phyloP scores from a whole-genome alignment of 2,888 invertebrate genomes.

The Drosophila picticornis region DNA sequence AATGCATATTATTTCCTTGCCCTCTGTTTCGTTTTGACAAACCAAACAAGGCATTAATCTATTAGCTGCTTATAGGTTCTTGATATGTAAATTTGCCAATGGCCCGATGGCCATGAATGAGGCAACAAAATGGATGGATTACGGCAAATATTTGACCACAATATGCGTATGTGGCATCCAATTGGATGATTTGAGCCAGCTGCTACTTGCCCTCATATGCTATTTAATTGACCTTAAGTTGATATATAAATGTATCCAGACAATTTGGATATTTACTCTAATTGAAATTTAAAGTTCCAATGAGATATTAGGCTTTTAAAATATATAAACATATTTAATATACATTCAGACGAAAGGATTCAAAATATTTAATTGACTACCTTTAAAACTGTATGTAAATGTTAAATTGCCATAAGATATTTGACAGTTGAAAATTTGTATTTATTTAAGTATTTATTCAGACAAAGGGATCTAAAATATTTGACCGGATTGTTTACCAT shows the following conservation, averaged over 20 bases:
- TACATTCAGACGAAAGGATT: background rate
- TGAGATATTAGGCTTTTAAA: background rate
- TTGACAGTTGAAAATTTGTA: too few species aligned
- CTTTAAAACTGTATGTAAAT: background rate
- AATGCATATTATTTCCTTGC: background rate
- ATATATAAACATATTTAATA: background rate
- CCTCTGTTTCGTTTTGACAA: constrained; percentile 8
- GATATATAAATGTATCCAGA: background rate
- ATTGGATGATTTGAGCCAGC: constrained; percentile 10
- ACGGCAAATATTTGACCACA: constrained; percentile 65
- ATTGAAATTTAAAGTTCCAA: background rate
- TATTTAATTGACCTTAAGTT: background rate
- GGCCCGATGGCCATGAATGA: constrained; percentile 44
- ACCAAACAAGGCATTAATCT: constrained; percentile 73
- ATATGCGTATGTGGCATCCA: constrained; percentile 32
- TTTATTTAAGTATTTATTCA: background rate
- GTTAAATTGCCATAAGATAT: background rate
- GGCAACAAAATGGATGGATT: constrained; percentile 43
- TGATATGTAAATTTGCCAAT: constrained; percentile 70
- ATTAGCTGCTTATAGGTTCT: constrained; percentile 77
- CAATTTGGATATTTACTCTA: background rate
- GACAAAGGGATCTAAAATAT: too few species aligned
- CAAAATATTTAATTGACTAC: background rate
- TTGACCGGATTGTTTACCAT: background rate
- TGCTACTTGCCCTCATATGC: constrained; percentile 6